Evolutionary conservation across 2,113 vertebrate species (phyloP), one percentile per base, ranked within the genome.

Genomic region (Hyla sarda): DNA sequence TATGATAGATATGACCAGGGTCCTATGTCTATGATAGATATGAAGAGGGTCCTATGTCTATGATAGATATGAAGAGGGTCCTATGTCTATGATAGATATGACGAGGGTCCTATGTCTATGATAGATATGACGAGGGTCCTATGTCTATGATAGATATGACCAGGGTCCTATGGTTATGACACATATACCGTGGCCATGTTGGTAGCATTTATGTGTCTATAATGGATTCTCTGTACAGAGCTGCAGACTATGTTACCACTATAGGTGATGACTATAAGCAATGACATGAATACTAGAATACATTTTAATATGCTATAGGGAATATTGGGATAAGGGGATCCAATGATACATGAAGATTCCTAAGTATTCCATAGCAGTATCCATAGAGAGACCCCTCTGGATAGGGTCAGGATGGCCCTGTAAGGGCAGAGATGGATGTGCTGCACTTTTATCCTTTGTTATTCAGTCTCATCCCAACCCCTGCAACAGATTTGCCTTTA

Each of bases 401-500:
- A 16, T 19, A 45, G 67, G 0, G 19, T 34, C 67, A 23, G 47
- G 48, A 41, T 16, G 32, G 30, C 6, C 19, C 77, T 58, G 52
- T n/a, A 23, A 7, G 3, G 16, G 41, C 41, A 9, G 25, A 45
- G 23, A 5, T 32, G 17, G 71, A 84, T 32, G 50, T 83, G 82
- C 75, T 72, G 76, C 82, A 84, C 54, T 80, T 79, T 80, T 25
- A 60, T 84, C 71, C 34, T 84, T 84, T 84, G 52, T 84, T 74
- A 58, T 74, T 52, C 69, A 84, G 32, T 25, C 82, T 75, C 37
- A 62, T 84, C 82, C 69, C 82, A 45, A 41, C 52, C 82, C 71
- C 25, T 60, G 82, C 82, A 56, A 60, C 71, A 75, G 82, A 84
- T 84, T 84, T 84, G 82, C 71, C 82, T 84, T 62, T 75, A 60